Conservation (phyloP, 2,888 invertebrate species). For the Sphaerophoria rueppellii region DNA sequence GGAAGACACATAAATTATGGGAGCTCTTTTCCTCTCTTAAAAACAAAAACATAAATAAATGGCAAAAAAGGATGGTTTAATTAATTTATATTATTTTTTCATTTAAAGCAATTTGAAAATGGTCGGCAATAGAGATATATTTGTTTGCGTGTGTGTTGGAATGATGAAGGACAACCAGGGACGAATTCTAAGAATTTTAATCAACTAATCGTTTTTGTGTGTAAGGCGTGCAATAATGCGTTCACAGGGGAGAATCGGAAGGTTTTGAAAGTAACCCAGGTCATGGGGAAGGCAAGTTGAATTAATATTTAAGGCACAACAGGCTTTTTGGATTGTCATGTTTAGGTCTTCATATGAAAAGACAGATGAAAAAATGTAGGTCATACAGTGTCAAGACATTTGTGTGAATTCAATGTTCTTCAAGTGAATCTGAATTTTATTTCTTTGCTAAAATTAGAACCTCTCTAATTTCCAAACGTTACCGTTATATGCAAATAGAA, state of each 20-base stretch:
- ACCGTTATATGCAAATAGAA: not conserved
- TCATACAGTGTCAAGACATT: no score
- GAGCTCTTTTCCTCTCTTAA: not conserved
- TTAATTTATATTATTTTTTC: slow-evolving; percentile 32
- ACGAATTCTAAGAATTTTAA: slow-evolving; percentile 36
- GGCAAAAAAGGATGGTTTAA: slow-evolving; percentile 8
- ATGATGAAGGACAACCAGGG: not conserved
- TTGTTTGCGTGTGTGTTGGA: slow-evolving; percentile 10
- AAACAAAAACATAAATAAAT: not conserved
- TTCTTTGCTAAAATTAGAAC: not conserved
- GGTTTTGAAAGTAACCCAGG: slow-evolving; percentile 6
- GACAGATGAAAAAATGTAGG: no score
- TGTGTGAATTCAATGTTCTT: no score
- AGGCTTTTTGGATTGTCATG: not conserved
- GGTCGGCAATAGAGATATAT: not conserved
- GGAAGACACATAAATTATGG: not conserved
- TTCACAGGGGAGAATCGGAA: slow-evolving; percentile 16
- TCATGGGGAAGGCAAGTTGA: not conserved
- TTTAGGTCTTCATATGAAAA: not conserved
- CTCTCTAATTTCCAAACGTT: not conserved
- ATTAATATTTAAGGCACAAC: slow-evolving; percentile 8
- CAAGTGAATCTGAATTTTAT: no score
- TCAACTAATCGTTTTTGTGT: slow-evolving; percentile 35
- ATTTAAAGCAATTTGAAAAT: slow-evolving; percentile 15
- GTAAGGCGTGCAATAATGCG: not conserved